Base-by-base conservation (phyloP, 2,888 invertebrate species). In the Seira ritae region DNA sequence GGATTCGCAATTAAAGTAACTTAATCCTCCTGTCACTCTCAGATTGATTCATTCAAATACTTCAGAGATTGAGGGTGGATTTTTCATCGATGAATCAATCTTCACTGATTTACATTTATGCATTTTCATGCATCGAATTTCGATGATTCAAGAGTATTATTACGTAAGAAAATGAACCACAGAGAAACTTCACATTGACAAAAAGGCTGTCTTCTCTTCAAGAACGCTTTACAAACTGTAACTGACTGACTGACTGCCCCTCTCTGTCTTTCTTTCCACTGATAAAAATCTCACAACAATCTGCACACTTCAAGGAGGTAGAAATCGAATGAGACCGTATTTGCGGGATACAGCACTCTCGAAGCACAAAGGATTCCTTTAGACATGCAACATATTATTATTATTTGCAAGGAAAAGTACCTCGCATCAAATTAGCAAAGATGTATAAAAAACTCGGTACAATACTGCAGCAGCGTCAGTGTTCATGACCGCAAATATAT, bases 1-100 rank as follows among this genome's bases (percentile, higher is more conserved):
- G 68, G 68, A 68, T 68, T 68, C 17, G 60, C 60, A 60, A 60
- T 60, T 60, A 60, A 12, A 60, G 60, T 60, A 60, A 60, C n/a
- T 3, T 60, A 60, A 60, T 60, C 60, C 60, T 60, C 60, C n/a
- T 60, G 60, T 60, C 60, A 60, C n/a, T n/a, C n/a, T n/a, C n/a
- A n/a, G n/a, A n/a, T n/a, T n/a, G 60, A 10, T 8, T 60, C 8
- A 60, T 60, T 60, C 60, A n/a, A 10, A n/a, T 17, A 60, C 8
- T 15, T 60, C 42, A 42, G 8, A n/a, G 17, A n/a, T 4, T 10
- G 60, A 60, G 60, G 60, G 60, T 10, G 60, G 60, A 60, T 60
- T 10, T 42, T 6, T n/a, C n/a, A n/a, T n/a, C 6, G 12, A 42
- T 42, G 42, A 42, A 42, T 42, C 42, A 42, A 42, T 42, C 42